Conservation (phyloP, 2,888 invertebrate species). For the Chironomus tentans region DNA sequence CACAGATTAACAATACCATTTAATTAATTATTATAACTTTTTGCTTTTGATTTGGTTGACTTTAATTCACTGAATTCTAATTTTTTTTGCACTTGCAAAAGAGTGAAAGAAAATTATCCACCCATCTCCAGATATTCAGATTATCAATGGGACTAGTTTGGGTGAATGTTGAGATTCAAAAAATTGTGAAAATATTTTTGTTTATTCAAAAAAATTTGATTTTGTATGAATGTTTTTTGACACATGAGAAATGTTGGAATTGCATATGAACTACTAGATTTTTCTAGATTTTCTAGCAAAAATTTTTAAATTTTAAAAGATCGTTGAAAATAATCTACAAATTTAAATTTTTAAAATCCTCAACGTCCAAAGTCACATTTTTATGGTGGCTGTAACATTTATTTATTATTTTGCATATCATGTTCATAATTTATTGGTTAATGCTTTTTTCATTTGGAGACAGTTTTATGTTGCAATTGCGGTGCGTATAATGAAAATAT, state of each 20-base stretch:
- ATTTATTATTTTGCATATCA: too few relatives aligned
- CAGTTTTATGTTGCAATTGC: not conserved
- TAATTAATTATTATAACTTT: not conserved
- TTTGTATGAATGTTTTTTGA: not conserved
- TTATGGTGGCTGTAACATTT: too few relatives aligned
- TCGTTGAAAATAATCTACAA: constrained; percentile 36
- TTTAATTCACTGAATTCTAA: not conserved
- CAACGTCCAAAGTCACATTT: too few relatives aligned
- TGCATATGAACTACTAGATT: too few relatives aligned
- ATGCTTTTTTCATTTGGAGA: not conserved
- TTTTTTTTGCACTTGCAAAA: not conserved
- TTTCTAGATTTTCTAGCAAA: too few relatives aligned
- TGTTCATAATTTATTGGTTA: not conserved
- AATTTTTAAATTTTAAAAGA: not conserved
- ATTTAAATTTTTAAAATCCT: too few relatives aligned
- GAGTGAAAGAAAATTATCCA: constrained; percentile 12
- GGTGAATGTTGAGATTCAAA: not conserved
- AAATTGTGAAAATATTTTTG: not conserved
- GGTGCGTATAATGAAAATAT: too few relatives aligned
- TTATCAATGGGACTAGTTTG: not conserved
- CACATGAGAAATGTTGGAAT: constrained; percentile 5
- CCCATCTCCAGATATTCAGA: constrained; percentile 9
- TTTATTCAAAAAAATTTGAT: not conserved
- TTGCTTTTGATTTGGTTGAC: not conserved
- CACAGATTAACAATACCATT: constrained; percentile 24